Evolutionary conservation across 2,888 invertebrate genomes (phyloP).

Genomic region (Crossocerus cetratus): DNA sequence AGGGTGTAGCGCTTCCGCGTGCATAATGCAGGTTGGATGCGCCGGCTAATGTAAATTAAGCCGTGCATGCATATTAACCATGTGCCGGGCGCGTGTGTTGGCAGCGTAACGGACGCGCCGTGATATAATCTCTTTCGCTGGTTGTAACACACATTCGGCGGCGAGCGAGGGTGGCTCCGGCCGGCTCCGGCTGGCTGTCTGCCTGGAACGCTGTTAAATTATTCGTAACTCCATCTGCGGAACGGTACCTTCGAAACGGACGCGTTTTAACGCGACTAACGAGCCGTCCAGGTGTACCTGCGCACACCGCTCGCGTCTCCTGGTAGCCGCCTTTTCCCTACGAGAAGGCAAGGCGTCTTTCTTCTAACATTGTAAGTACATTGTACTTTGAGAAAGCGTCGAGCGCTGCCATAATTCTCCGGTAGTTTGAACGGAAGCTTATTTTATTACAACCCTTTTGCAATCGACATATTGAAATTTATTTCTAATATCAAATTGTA

Average conservation of each 20-base stretch:
- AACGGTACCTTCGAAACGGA: slow-evolving; percentile 49
- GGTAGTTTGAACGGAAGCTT: too few species aligned
- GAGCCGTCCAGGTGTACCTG: slow-evolving; percentile 15
- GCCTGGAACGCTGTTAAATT: slow-evolving; percentile 41
- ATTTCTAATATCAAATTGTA: too few species aligned
- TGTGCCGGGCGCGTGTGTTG: slow-evolving; percentile 51
- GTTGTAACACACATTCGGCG: slow-evolving; percentile 61
- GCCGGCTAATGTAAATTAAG: slow-evolving; percentile 67
- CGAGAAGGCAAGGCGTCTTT: too few species aligned
- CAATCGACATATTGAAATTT: too few species aligned
- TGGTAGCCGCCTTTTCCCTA: too few species aligned
- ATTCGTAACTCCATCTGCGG: slow-evolving; percentile 52
- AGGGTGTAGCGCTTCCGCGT: slow-evolving; percentile 55
- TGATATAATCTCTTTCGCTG: slow-evolving; percentile 60
- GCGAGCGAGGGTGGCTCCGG: slow-evolving; percentile 23
- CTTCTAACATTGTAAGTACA: too few species aligned
- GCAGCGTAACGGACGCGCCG: slow-evolving; percentile 64
- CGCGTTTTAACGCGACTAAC: slow-evolving; percentile 34
- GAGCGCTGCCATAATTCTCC: too few species aligned
- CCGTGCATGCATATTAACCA: slow-evolving; percentile 71
- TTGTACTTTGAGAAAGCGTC: too few species aligned
- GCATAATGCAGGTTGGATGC: slow-evolving; percentile 59
- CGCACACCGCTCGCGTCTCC: too few species aligned
- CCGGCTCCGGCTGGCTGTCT: slow-evolving; percentile 7
- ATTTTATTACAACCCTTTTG: too few species aligned